Percentiles rank a stretch among this genome's conserved stretches.
Evolutionary conservation across 2,797 vertebrate species (phyloP).

Genomic region (Lagocephalus sceleratus): DNA sequence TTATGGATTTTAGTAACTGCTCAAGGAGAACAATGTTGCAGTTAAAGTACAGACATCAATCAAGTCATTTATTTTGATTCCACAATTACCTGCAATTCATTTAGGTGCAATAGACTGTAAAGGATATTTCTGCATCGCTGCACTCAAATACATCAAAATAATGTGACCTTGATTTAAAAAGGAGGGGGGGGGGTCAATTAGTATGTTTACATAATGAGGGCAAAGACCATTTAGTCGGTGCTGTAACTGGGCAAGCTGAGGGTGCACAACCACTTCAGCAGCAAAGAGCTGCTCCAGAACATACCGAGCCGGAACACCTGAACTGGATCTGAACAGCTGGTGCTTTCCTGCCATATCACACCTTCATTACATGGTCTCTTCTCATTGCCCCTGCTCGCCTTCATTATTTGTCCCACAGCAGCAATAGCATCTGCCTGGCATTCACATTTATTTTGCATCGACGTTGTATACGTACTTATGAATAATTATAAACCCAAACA

Average conservation of each 20-base stretch:
- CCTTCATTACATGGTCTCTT: slow-evolving; percentile 21
- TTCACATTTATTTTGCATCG: slow-evolving; percentile 27
- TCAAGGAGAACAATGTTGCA: slow-evolving; percentile 12
- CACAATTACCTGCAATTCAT: slow-evolving; percentile 25
- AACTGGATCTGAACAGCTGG: slow-evolving; percentile 47
- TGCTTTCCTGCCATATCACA: slow-evolving; percentile 29
- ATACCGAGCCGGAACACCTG: slow-evolving; percentile 32
- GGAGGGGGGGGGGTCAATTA: slow-evolving; percentile 27
- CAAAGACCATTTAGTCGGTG: slow-evolving; percentile 35
- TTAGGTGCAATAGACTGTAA: slow-evolving; percentile 8
- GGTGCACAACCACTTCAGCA: slow-evolving; percentile 35
- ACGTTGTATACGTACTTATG: slow-evolving; percentile 6
- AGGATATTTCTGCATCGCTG: slow-evolving; percentile 23
- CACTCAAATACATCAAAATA: slow-evolving; percentile 35
- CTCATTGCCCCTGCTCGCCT: slow-evolving; percentile 18
- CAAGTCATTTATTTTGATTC: slow-evolving; percentile 20
- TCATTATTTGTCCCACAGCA: slow-evolving; percentile 20
- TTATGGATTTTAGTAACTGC: slow-evolving; percentile 29
- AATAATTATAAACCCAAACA: slow-evolving; percentile 12
- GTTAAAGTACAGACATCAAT: slow-evolving; percentile 25
- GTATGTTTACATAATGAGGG: slow-evolving; percentile 43
- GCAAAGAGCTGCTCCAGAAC: slow-evolving; percentile 31
- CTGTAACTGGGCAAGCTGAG: slow-evolving; percentile 24
- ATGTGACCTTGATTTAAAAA: slow-evolving; percentile 8
- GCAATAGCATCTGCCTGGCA: slow-evolving; percentile 7